Evolutionary conservation across 2,888 invertebrate species (phyloP).

Genomic region (Caenorhabditis sp.): DNA sequence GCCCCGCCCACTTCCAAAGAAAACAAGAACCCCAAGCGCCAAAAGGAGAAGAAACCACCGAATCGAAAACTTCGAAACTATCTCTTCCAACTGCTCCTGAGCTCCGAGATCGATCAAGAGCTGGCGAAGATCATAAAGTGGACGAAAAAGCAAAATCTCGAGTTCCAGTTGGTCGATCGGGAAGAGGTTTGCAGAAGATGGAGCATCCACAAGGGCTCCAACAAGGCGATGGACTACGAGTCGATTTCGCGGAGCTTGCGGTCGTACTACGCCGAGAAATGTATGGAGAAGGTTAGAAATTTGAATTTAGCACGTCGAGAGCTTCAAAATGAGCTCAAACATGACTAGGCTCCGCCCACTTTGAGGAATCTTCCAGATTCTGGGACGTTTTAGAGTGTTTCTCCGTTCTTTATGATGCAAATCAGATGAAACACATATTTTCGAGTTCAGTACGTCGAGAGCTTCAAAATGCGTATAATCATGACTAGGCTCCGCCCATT

Average conservation of each 20-base stretch:
- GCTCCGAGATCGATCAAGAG: background rate
- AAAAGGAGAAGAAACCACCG: background rate
- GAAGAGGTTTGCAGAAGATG: conserved; percentile 7
- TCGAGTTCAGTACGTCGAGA: too few species aligned
- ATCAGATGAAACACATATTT: too few species aligned
- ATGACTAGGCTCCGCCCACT: background rate
- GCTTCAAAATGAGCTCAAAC: background rate
- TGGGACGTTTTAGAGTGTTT: too few species aligned
- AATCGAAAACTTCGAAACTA: conserved; percentile 24
- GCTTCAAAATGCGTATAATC: too few species aligned
- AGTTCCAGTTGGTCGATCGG: conserved; percentile 26
- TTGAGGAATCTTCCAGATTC: background rate
- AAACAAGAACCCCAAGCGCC: too few species aligned
- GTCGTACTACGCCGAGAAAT: background rate
- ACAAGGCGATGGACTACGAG: conserved; percentile 23
- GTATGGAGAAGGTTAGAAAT: background rate
- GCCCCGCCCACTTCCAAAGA: too few species aligned
- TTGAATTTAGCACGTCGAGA: background rate
- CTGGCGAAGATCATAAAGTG: conserved; percentile 14
- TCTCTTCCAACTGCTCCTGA: conserved; percentile 11
- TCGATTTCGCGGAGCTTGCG: conserved; percentile 23
- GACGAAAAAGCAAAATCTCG: conserved; percentile 17
- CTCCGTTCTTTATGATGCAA: too few species aligned
- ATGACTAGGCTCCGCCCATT: too few species aligned
- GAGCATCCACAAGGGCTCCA: conserved; percentile 18